Conservation (phyloP, 1,140 invertebrate species). For the Aphelenchoides fujianensis region DNA sequence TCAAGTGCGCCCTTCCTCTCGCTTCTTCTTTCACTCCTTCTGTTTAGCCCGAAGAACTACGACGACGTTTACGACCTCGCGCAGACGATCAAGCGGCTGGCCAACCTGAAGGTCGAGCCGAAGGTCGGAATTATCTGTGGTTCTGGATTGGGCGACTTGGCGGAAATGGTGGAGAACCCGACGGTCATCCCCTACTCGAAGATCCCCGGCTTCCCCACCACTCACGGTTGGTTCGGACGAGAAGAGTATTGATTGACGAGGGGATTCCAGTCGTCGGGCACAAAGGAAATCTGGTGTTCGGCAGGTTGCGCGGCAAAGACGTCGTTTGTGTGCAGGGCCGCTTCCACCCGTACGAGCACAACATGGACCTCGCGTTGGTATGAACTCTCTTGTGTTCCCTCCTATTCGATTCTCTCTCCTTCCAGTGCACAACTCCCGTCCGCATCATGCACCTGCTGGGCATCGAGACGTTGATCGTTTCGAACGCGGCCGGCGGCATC, state of each 20-base stretch:
- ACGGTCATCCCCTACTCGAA: constrained; percentile 40
- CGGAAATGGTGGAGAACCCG: constrained; percentile 27
- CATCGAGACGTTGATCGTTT: constrained; percentile 43
- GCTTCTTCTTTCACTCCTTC: not conserved
- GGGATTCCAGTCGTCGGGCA: constrained; percentile 30
- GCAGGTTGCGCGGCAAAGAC: constrained; percentile 37
- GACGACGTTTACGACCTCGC: constrained; percentile 35
- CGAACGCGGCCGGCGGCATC: constrained; percentile 58
- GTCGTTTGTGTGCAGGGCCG: constrained; percentile 48
- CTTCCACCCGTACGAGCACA: constrained; percentile 52
- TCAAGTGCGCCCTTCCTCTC: no score
- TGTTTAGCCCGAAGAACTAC: constrained; percentile 48
- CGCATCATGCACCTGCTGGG: constrained; percentile 49
- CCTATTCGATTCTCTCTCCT: not conserved
- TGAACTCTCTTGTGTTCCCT: no score
- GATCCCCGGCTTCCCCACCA: constrained; percentile 46
- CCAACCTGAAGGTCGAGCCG: constrained; percentile 18
- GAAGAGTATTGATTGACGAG: not conserved
- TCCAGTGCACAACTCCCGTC: constrained; percentile 41
- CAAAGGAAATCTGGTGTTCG: constrained; percentile 50
- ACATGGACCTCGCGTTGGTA: constrained; percentile 49
- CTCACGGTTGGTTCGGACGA: constrained; percentile 23
- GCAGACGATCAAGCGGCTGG: constrained; percentile 30
- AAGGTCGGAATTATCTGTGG: constrained; percentile 50
- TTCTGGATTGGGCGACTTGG: constrained; percentile 43